Base-by-base conservation (phyloP, 2,888 invertebrate species). In the Archaeoteleia sp. region DNA sequence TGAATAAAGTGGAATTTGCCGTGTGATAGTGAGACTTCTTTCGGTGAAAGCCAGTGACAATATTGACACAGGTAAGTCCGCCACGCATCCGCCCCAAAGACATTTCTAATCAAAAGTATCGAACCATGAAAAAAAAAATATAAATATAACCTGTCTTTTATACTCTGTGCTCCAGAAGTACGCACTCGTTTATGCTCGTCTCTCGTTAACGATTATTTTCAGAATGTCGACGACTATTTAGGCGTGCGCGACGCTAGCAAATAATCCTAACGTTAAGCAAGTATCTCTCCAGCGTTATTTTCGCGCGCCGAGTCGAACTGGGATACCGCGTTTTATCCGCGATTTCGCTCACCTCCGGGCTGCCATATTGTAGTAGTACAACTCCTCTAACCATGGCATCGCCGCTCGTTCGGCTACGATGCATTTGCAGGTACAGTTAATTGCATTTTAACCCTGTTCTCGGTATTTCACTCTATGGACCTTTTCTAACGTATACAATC, bases 11-110 rank as follows among this genome's bases (percentile, higher is more conserved):
- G 75, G 68, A 72, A 73, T 73, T 74, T 69, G 70, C 75, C 76
- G 80, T 78, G 79, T 77, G 79, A 80, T 77, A 80, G 81, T 80
- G 80, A 78, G 77, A 80, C 71, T 75, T 72, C 53, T 67, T 73
- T 77, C 70, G 74, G 78, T 77, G 73, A 79, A 76, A 77, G 69
- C 73, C 74, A 72, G 76, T 77, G 74, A 73, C 34, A 61, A 67
- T 39, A 61, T 63, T 51, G 45, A 57, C 61, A 60, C 37, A 61
- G 67, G 70, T 70, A 15, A 67, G 67, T 39, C 12, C 27, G 1
- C 1, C 8, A 35, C 2, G 9, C 10, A 9, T 9, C 4, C n/a
- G 1, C 1, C 7, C 7, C 27, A 6, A 6, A 6, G 20, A 12
- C 34, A 25, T 35, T 0, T 17, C n/a, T 10, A 1, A 12, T 20